phyloP scores from a whole-genome alignment of 2,113 vertebrate species.

The Microcebus lehilahytsara region DNA sequence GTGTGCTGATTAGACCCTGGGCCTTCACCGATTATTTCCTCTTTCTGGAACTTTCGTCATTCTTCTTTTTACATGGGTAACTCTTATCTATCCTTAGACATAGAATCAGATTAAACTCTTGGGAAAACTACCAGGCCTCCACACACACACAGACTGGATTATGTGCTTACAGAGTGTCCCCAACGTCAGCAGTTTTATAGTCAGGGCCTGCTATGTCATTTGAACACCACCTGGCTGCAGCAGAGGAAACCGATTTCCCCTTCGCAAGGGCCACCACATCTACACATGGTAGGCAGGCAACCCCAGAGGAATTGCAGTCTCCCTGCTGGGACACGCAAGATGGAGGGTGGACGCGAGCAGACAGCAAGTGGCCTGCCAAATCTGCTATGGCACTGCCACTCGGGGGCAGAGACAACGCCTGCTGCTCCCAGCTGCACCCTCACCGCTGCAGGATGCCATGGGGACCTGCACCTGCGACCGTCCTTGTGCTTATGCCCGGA shows the following conservation, averaged over 20 bases:
- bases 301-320: neutral
- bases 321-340: rapidly evolving
- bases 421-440: too few relatives aligned
- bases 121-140: neutral
- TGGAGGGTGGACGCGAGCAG: neutral
- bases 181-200: neutral
- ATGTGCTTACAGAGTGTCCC: neutral
- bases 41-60: neutral
- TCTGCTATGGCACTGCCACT: neutral
- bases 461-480: rapidly evolving
- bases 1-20: neutral
- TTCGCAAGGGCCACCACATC: neutral
- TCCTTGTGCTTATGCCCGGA: neutral
- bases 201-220: neutral
- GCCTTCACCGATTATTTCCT: neutral
- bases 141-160: neutral
- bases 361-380: neutral
- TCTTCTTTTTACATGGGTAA: neutral
- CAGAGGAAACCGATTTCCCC: neutral
- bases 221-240: neutral
- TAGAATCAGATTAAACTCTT: neutral
- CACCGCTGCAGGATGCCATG: neutral
- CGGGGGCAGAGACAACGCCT: neutral
- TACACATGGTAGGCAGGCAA: too few relatives aligned
- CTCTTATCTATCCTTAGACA: neutral